A percentile compares a stretch with the other conserved stretches of the same genome.
Evolutionary conservation across 30 jellyfish, hydroid and myxozoan species (phyloP).

Genomic region (Cassiopea andromeda): DNA sequence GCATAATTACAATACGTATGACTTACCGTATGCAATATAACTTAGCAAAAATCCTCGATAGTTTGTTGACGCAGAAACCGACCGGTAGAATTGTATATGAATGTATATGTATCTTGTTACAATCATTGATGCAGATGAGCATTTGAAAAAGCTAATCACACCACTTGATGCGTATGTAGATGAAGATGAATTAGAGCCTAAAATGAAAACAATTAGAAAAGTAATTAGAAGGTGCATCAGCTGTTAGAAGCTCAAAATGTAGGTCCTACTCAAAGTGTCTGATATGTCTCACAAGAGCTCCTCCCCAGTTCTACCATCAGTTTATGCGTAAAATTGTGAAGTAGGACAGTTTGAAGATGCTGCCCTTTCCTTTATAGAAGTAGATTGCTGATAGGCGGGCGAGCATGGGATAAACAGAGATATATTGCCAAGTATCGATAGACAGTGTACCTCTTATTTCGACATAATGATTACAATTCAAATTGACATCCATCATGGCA

Average conservation of each 20-base stretch:
- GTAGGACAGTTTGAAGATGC: no score
- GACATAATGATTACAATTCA: constrained; percentile 12
- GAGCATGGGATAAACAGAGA: no score
- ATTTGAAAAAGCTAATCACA: not conserved
- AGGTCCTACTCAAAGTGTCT: no score
- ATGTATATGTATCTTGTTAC: constrained; percentile 27
- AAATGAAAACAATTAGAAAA: not conserved
- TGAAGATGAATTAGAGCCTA: constrained; percentile 26
- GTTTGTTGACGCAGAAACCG: not conserved
- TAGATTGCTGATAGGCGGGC: no score
- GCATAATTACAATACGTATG: no score
- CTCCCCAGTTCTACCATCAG: no score
- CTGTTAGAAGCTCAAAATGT: no score
- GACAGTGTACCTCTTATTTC: constrained; percentile 1
- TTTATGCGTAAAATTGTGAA: no score
- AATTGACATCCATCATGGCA: constrained; percentile 24
- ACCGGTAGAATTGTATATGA: constrained; percentile 7
- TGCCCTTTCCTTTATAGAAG: no score
- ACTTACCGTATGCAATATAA: constrained; percentile 5
- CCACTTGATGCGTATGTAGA: constrained; percentile 24
- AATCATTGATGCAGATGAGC: not conserved
- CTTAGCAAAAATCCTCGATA: constrained; percentile 21
- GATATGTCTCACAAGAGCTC: no score
- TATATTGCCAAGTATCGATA: no score
- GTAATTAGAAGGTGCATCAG: not conserved